Conservation (phyloP, 2,797 vertebrate genomes). For the Tachyglossus aculeatus region DNA sequence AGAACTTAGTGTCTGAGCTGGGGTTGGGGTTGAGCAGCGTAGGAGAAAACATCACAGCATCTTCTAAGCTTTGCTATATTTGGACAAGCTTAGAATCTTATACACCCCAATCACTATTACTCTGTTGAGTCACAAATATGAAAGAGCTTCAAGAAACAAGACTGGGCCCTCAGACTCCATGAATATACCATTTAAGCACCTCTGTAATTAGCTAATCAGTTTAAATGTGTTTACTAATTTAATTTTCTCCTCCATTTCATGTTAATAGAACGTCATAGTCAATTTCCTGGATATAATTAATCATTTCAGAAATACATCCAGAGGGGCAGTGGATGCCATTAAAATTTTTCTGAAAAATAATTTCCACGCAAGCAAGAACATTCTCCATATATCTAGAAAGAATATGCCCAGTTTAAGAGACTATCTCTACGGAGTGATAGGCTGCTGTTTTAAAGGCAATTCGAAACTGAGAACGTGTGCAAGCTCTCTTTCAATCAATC, state of each 20-base stretch:
- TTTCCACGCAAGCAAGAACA: not conserved
- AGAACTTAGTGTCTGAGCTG: no score
- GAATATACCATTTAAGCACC: slow-evolving; percentile 5
- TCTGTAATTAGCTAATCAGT: slow-evolving; percentile 38
- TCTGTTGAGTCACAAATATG: no score
- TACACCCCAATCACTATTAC: no score
- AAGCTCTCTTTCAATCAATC: no score
- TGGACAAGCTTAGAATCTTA: no score
- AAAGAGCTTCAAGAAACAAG: no score
- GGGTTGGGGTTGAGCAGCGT: no score
- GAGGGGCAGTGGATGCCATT: slow-evolving; percentile 19
- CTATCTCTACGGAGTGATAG: not conserved
- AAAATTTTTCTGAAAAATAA: slow-evolving; percentile 35
- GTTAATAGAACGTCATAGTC: slow-evolving; percentile 44
- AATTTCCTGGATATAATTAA: slow-evolving; percentile 50
- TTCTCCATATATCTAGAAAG: not conserved
- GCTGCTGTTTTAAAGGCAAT: no score
- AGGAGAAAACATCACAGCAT: no score
- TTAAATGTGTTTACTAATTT: slow-evolving; percentile 42
- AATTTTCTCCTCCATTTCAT: slow-evolving; percentile 44
- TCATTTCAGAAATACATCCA: slow-evolving; percentile 21
- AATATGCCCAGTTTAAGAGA: not conserved
- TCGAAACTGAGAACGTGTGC: no score
- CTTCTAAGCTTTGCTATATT: no score
- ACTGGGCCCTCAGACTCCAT: not conserved